These are phyloP conservation scores for Sebastes hopkinsi DNA, from an alignment of 2,797 vertebrate species.

Conservation along the genomic window DNA sequence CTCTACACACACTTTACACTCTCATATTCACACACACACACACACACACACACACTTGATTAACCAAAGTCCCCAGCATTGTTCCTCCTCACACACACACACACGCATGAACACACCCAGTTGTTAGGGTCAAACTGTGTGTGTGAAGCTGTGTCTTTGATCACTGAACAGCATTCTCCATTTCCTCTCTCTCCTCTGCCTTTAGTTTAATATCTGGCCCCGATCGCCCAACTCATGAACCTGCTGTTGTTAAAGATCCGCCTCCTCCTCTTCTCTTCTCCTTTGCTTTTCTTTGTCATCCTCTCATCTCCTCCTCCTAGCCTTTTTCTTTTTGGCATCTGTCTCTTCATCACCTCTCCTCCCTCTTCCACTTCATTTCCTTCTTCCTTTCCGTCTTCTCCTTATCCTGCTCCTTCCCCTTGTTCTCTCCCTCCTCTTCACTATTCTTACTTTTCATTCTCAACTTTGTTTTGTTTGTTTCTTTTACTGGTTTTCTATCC, in stretches of 20 bases:
- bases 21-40: conserved; percentile 32
- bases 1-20: not conserved
- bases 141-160: conserved; percentile 66
- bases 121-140: conserved; percentile 32
- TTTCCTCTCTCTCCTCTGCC: conserved; percentile 3
- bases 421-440: not conserved
- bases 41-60: conserved; percentile 52
- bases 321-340: not conserved
- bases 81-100: conserved; percentile 29
- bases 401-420: not conserved
- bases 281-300: not conserved
- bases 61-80: conserved; percentile 43
- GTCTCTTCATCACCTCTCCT: not conserved
- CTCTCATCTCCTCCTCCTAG: not conserved
- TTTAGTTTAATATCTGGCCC: not conserved
- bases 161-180: conserved; percentile 37
- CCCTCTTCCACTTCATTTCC: not conserved
- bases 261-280: not conserved
- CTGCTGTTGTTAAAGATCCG: conserved; percentile 25
- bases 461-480: not conserved
- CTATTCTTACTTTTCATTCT: not conserved
- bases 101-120: conserved; percentile 35
- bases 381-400: not conserved
- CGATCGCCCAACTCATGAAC: not conserved
- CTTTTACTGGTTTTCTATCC: not conserved